Evolutionary conservation across 2,113 vertebrate species (phyloP).

Genomic region (Condylura cristata): DNA sequence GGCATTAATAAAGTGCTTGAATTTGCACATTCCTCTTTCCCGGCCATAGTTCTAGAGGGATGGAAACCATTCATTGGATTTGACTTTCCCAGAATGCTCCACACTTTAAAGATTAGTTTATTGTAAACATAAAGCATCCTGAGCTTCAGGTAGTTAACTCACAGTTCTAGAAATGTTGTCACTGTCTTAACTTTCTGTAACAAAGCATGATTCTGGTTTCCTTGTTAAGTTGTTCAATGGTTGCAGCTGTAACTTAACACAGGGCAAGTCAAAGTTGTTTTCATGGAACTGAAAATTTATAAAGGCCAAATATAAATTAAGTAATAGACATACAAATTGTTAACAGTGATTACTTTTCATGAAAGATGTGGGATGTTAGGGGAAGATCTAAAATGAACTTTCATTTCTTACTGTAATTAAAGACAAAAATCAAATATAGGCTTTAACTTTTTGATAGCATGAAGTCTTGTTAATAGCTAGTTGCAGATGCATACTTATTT

Average conservation of each 20-base stretch:
- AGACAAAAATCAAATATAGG: not conserved
- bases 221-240: not conserved
- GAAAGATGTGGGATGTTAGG: not conserved
- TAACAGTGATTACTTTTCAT: not conserved
- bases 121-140: not conserved
- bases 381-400: not conserved
- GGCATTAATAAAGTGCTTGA: not conserved
- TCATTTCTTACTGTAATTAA: not conserved
- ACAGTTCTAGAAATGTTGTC: not conserved
- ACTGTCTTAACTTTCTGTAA: slow-evolving; percentile 1
- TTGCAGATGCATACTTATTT: not conserved
- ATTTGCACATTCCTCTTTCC: not conserved
- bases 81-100: not conserved
- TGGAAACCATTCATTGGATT: not conserved
- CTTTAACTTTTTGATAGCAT: not conserved
- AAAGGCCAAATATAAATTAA: slow-evolving; percentile 17
- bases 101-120: not conserved
- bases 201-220: not conserved
- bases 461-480: not conserved
- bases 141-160: not conserved
- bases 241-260: not conserved
- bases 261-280: not conserved
- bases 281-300: not conserved
- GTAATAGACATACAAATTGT: not conserved
- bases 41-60: not conserved